Conservation (phyloP, 2,888 invertebrate genomes). For the Synanthedon vespiformis region DNA sequence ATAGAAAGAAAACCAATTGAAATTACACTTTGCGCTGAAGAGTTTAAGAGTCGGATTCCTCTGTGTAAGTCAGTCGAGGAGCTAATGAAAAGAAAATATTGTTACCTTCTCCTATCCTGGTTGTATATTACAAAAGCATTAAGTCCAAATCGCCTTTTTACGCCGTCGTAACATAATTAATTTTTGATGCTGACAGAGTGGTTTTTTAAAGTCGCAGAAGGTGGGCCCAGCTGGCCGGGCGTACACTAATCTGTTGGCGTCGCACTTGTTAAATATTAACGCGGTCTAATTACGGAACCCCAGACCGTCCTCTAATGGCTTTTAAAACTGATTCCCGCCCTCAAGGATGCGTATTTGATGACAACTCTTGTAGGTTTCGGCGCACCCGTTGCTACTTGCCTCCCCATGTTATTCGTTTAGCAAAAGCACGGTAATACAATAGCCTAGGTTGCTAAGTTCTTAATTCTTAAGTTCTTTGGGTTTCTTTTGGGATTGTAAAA, state of each 20-base stretch:
- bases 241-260: conserved; percentile 55
- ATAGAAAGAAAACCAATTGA: conserved; percentile 10
- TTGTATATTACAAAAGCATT: conserved; percentile 35
- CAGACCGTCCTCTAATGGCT: conserved; percentile 59
- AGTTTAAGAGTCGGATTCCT: not conserved
- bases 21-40: not conserved
- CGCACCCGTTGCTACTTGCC: not conserved
- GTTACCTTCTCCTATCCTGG: conserved; percentile 2
- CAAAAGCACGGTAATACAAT: no score
- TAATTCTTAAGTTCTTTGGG: no score
- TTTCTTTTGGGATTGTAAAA: no score
- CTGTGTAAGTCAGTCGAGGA: conserved; percentile 1
- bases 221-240: conserved; percentile 53
- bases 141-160: conserved; percentile 30
- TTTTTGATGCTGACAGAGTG: conserved; percentile 57
- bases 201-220: conserved; percentile 57
- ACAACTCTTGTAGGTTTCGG: conserved; percentile 54
- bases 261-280: conserved; percentile 71
- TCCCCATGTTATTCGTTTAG: no score
- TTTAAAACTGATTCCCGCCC: conserved; percentile 70
- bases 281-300: conserved; percentile 63
- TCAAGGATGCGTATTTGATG: conserved; percentile 68
- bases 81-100: conserved; percentile 13
- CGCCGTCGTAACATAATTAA: conserved; percentile 43
- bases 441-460: no score